phyloP scores from a whole-genome alignment of 2,888 invertebrate species.

The Eristalinus sepulchralis region DNA sequence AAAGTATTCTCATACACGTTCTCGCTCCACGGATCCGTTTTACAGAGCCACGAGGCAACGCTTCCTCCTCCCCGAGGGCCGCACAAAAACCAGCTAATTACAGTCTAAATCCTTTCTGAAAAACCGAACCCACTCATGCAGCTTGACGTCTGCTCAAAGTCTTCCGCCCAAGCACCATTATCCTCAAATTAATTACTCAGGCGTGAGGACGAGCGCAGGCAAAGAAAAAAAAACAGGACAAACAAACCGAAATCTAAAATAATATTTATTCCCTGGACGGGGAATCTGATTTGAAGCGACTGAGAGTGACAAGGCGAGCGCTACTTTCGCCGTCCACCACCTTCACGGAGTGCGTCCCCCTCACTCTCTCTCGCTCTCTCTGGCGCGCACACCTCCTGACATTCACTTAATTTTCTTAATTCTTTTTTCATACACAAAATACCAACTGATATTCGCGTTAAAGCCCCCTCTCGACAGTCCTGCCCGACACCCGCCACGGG shows the following conservation, averaged over 20 bases:
- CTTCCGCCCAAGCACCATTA: conserved; percentile 4
- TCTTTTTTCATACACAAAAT: neutral
- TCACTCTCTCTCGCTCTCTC: no score
- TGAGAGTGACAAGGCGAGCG: neutral
- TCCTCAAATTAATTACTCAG: conserved; percentile 57
- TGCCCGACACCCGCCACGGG: neutral
- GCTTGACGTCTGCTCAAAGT: conserved; percentile 22
- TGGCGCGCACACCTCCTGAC: neutral
- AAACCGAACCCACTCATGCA: neutral
- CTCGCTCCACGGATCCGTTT: neutral
- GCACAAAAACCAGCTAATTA: conserved; percentile 2
- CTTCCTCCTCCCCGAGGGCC: neutral
- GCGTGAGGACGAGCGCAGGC: neutral
- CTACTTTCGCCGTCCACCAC: neutral
- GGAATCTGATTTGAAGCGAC: conserved; percentile 37
- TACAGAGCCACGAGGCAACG: neutral
- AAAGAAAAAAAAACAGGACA: conserved; percentile 16
- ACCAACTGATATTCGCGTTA: neutral
- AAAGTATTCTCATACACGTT: neutral
- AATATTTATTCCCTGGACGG: conserved; percentile 46
- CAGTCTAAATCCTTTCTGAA: neutral
- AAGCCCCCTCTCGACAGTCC: neutral
- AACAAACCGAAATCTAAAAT: conserved; percentile 38
- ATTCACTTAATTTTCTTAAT: neutral
- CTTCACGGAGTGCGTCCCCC: neutral